phyloP scores from a whole-genome alignment of 2,888 invertebrate species.

The Patella depressa region DNA sequence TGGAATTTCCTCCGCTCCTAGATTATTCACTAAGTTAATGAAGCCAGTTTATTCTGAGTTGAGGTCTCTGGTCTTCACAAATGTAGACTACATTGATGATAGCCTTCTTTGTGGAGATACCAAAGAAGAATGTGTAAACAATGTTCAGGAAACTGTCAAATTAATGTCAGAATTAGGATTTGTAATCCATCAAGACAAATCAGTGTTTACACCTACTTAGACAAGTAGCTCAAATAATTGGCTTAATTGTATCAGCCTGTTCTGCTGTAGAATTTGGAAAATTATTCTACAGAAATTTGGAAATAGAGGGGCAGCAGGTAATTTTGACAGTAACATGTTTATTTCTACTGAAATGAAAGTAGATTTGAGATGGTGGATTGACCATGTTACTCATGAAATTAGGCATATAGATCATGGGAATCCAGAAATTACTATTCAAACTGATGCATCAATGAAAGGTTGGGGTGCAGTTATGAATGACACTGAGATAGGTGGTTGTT shows the following conservation, averaged over 20 bases:
- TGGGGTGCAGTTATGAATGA: background rate
- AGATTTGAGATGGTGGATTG: conserved; percentile 2
- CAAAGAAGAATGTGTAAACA: too few species aligned
- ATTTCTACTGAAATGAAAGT: background rate
- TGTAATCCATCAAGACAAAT: background rate
- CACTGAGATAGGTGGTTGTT: background rate
- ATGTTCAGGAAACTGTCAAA: too few species aligned
- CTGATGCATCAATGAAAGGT: background rate
- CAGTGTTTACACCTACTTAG: background rate
- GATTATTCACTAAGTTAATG: too few species aligned
- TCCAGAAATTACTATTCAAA: background rate
- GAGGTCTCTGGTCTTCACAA: too few species aligned
- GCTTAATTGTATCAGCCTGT: background rate
- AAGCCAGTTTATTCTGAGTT: too few species aligned
- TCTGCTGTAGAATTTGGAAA: background rate
- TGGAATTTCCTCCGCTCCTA: too few species aligned
- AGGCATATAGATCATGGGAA: background rate
- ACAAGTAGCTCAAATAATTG: background rate
- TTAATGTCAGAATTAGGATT: background rate
- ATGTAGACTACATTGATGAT: too few species aligned
- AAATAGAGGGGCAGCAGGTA: background rate
- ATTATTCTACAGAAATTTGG: background rate
- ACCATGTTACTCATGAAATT: background rate
- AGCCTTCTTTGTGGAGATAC: too few species aligned
- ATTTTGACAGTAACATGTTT: background rate